Conservation (phyloP, 1,140 invertebrate species). For the Hycleus cichorii region DNA sequence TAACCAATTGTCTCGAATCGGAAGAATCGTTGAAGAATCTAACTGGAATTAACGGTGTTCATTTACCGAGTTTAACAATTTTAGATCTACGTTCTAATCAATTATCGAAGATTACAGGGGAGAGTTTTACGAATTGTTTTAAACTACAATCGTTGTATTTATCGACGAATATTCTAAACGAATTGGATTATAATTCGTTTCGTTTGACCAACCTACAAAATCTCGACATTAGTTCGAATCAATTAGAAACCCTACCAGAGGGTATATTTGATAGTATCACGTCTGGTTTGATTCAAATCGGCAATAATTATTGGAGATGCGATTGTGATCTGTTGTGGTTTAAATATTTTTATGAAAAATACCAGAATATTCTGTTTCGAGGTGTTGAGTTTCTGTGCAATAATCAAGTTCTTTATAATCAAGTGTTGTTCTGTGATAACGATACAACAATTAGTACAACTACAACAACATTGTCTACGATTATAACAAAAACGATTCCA, state of each 20-base stretch:
- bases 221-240: constrained; percentile 1
- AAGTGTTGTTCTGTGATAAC: constrained; percentile 8
- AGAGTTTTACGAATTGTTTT: too few relatives aligned
- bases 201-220: not conserved
- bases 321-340: constrained; percentile 17
- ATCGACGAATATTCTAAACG: too few relatives aligned
- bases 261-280: constrained; percentile 2
- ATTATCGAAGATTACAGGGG: not conserved
- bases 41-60: not conserved
- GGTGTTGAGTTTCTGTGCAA: not conserved
- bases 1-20: not conserved
- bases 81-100: not conserved
- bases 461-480: constrained; percentile 6
- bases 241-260: constrained; percentile 8
- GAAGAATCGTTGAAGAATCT: not conserved
- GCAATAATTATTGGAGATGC: constrained; percentile 10
- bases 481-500: constrained; percentile 7
- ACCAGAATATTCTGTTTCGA: not conserved
- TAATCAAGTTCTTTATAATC: not conserved
- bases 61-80: not conserved
- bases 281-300: not conserved
- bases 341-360: constrained; percentile 5
- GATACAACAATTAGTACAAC: constrained; percentile 1
- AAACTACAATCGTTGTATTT: too few relatives aligned
- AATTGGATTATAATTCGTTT: not conserved